Evolutionary conservation across 1,140 invertebrate genomes (phyloP), one percentile per base, ranked within the genome.

Genomic region (Mesaphorura yosii): DNA sequence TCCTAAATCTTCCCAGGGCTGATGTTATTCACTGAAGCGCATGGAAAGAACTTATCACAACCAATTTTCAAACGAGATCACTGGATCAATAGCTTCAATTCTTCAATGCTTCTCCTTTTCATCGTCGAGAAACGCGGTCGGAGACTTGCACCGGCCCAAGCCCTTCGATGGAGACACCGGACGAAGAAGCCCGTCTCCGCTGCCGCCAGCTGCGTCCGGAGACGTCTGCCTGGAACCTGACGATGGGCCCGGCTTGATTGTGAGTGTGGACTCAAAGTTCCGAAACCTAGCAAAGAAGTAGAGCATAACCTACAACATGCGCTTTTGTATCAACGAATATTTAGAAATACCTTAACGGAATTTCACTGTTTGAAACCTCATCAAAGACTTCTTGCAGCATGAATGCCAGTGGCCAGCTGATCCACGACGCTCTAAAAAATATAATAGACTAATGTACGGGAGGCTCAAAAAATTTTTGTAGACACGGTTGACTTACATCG

Each of bases 331-430:
- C n/a, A n/a, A n/a, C n/a, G n/a, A n/a, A n/a, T n/a, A n/a, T n/a
- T n/a, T n/a, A 17, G 10, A 3, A 56, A 66, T 72, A 88, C 86
- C 86, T 83, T 46, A 89, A 76, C 1, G 84, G 82, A 40, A 88
- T 73, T 67, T 88, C 82, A 65, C 77, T 84, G 19, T 31, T 48
- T 10, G 75, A 70, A 64, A 78, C 73, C 48, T 77, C 74, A 51
- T 83, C 80, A 58, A 80, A 74, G 55, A 76, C 78, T 59, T 81
- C 81, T 70, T 87, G 80, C 68, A 89, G 84, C 58, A 90, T 76
- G 67, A 88, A 88, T 15, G 84, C 85, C 23, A 89, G 70, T 23
- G 87, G 87, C 85, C 86, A 88, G 64, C 84, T 88, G 61, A 90
- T 89, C 87, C 86, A 90, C 0, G 86, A 86, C 20, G 72, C 73